Evolutionary conservation across 1,140 invertebrate genomes (phyloP).

Genomic region (Hyposmocoma kahamanoa): DNA sequence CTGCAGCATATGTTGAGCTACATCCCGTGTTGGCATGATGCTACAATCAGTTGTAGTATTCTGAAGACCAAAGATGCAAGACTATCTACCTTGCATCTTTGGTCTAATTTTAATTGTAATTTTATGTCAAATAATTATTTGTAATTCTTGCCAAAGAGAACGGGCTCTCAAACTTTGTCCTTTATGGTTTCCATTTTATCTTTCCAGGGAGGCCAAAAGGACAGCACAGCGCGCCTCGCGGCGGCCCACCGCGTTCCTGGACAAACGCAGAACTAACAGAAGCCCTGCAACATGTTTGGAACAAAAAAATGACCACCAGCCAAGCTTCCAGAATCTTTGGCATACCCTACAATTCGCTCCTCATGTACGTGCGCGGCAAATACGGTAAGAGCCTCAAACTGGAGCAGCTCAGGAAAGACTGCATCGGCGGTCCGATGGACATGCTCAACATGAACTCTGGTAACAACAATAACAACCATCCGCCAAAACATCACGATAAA

Average conservation of each 20-base stretch:
- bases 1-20: no score
- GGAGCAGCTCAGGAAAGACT: constrained; percentile 90
- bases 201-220: constrained; percentile 82
- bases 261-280: constrained; percentile 92
- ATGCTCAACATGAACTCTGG: constrained; percentile 79
- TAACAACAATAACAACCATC: constrained; percentile 81
- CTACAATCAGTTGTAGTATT: no score
- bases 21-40: no score
- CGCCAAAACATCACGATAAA: constrained; percentile 69
- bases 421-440: constrained; percentile 84
- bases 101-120: no score
- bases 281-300: constrained; percentile 92
- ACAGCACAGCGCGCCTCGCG: constrained; percentile 90
- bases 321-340: constrained; percentile 92
- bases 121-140: no score
- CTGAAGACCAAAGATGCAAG: no score
- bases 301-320: constrained; percentile 95
- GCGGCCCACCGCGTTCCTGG: constrained; percentile 91
- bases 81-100: no score
- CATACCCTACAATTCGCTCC: constrained; percentile 91
- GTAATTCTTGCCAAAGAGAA: no score
- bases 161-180: no score
- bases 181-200: no score
- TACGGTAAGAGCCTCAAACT: constrained; percentile 92
- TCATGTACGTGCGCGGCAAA: constrained; percentile 95